Evolutionary conservation across 2,797 vertebrate species (phyloP).

Genomic region (Rhodeus uyekii): DNA sequence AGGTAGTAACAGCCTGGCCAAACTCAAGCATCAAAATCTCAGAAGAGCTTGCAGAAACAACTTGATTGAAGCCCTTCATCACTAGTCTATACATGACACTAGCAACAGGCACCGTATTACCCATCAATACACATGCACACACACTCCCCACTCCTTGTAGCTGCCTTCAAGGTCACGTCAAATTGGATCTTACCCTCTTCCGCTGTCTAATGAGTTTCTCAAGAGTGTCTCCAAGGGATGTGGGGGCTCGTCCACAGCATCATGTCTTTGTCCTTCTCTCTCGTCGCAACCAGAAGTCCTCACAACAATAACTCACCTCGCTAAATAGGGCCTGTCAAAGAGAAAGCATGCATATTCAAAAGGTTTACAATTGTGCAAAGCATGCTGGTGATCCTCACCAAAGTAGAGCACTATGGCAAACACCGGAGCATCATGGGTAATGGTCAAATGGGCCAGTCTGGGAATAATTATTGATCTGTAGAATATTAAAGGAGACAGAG

Average conservation of each 20-base stretch:
- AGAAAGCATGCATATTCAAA: slow-evolving; percentile 19
- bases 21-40: slow-evolving; percentile 5
- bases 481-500: slow-evolving; percentile 56
- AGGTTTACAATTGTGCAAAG: not conserved
- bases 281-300: not conserved
- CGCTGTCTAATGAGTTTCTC: slow-evolving; percentile 66
- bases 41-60: slow-evolving; percentile 10
- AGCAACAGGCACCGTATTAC: slow-evolving; percentile 26
- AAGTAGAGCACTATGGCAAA: slow-evolving; percentile 16
- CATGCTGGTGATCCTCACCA: not conserved
- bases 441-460: slow-evolving; percentile 36
- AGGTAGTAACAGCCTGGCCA: not conserved
- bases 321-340: not conserved
- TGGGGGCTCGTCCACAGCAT: slow-evolving; percentile 35
- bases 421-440: slow-evolving; percentile 25
- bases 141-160: slow-evolving; percentile 16
- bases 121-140: slow-evolving; percentile 34
- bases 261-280: slow-evolving; percentile 42
- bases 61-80: not conserved
- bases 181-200: slow-evolving; percentile 83
- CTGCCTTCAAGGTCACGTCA: slow-evolving; percentile 86
- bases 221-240: slow-evolving; percentile 45
- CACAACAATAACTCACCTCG: slow-evolving; percentile 16
- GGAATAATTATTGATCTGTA: slow-evolving; percentile 60
- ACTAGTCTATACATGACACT: not conserved